Percentiles rank a stretch among this genome's conserved stretches.
phyloP scores from a whole-genome alignment of 2,888 invertebrate species.

The Eulithis prunata region DNA sequence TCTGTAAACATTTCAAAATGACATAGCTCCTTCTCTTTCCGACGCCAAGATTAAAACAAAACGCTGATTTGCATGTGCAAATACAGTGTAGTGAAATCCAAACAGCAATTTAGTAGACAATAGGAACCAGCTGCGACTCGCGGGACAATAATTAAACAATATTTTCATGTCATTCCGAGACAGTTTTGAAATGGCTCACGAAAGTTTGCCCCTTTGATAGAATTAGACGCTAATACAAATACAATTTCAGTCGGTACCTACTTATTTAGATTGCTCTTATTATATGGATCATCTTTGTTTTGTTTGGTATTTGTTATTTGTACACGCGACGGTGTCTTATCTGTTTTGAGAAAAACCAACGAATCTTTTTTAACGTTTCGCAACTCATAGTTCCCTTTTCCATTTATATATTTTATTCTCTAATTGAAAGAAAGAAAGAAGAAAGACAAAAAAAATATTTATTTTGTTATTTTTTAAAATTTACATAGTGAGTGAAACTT shows the following conservation, averaged over 20 bases:
- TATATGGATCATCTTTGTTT: conserved; percentile 9
- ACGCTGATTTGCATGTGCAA: conserved; percentile 82
- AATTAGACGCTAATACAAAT: conserved; percentile 15
- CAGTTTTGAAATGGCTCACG: conserved; percentile 49
- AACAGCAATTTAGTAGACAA: conserved; percentile 81
- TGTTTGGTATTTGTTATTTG: no score
- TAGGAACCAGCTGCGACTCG: conserved; percentile 69
- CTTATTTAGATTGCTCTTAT: conserved; percentile 3
- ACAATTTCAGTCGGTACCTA: conserved; percentile 1
- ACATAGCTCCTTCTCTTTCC: conserved; percentile 48
- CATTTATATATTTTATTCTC: no score
- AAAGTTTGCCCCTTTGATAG: conserved; percentile 32
- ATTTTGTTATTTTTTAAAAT: no score
- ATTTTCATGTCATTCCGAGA: conserved; percentile 66
- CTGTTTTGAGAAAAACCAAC: no score
- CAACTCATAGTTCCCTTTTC: no score
- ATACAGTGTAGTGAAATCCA: conserved; percentile 79
- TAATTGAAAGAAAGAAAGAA: no score
- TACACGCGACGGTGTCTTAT: no score
- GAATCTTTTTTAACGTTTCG: no score
- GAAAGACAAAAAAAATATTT: no score
- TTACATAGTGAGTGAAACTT: no score
- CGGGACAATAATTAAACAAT: conserved; percentile 73
- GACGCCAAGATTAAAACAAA: conserved; percentile 66
- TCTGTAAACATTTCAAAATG: conserved; percentile 55